Conservation (phyloP, 1,140 invertebrate genomes). For the Brachionus calyciflorus region DNA sequence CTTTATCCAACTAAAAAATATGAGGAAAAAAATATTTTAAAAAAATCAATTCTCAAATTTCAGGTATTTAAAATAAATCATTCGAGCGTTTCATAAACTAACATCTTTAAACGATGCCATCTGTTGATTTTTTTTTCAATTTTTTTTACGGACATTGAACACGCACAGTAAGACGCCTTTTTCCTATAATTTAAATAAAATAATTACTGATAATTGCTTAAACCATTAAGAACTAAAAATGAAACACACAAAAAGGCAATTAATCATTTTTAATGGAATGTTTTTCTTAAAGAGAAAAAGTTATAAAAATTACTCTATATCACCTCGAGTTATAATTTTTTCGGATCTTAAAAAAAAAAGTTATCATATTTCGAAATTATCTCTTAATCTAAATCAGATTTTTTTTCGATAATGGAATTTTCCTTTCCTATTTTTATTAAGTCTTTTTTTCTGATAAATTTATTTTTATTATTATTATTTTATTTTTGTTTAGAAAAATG, state of each 20-base stretch:
- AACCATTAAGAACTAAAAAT: conserved; percentile 2
- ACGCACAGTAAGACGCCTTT: neutral
- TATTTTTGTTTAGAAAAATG: neutral
- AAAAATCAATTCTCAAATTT: neutral
- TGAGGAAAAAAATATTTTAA: no score
- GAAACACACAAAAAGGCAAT: neutral
- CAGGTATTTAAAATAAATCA: neutral
- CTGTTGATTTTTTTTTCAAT: neutral
- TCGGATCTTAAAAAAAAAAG: conserved; percentile 8
- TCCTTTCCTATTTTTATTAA: neutral
- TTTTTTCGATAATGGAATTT: neutral
- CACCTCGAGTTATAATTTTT: neutral
- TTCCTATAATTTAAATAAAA: no score
- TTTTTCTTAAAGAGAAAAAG: conserved; percentile 7
- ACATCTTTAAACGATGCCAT: neutral
- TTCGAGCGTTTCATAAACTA: neutral
- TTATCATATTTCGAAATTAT: conserved; percentile 35
- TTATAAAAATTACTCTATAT: neutral
- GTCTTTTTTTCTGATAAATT: neutral
- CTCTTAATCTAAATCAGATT: conserved; percentile 31
- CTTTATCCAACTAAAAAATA: no score
- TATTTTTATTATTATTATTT: neutral
- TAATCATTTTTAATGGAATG: conserved; percentile 24
- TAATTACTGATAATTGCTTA: neutral
- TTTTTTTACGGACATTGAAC: neutral